These are phyloP conservation scores for Capreolus pygargus DNA, from an alignment of 2,113 vertebrate species.

Conservation along the genomic window DNA sequence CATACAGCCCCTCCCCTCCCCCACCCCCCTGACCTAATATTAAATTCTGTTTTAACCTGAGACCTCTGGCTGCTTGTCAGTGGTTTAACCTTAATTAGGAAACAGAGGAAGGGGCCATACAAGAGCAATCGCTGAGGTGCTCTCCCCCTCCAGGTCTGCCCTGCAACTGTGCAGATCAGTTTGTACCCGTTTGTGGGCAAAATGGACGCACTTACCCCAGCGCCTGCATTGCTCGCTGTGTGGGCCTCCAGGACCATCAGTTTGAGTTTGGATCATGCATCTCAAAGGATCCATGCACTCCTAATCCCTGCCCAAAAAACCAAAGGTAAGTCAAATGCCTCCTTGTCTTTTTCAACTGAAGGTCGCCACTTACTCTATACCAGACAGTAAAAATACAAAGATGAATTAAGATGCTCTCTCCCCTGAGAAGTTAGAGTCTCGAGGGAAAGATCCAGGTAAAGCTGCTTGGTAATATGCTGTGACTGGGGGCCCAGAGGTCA, in stretches of 20 bases:
- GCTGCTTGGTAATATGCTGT: not conserved
- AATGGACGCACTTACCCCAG: slow-evolving; percentile 97
- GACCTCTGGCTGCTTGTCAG: not conserved
- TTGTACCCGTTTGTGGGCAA: slow-evolving; percentile 93
- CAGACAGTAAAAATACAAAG: not conserved
- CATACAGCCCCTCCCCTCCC: not conserved
- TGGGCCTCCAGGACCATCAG: slow-evolving; percentile 92
- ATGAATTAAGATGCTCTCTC: not conserved
- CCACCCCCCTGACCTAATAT: not conserved
- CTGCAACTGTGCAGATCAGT: slow-evolving; percentile 94
- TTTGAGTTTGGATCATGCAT: slow-evolving; percentile 93
- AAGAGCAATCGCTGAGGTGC: not conserved
- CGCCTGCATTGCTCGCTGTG: slow-evolving; percentile 94
- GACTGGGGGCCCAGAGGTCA: not conserved
- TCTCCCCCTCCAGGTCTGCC: slow-evolving; percentile 86
- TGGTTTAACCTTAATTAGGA: not conserved
- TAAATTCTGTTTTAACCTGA: not conserved
- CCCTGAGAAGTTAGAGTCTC: not conserved
- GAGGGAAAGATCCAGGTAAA: not conserved
- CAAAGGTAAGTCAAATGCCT: slow-evolving; percentile 86
- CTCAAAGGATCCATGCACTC: slow-evolving; percentile 88
- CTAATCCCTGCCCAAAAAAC: slow-evolving; percentile 89
- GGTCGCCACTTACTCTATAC: not conserved
- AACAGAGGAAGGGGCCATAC: not conserved
- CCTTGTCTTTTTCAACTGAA: not conserved